A percentile compares a stretch with the other conserved stretches of the same genome.
phyloP scores from a whole-genome alignment of 2,797 vertebrate species.

The Sebastes trivittatus region DNA sequence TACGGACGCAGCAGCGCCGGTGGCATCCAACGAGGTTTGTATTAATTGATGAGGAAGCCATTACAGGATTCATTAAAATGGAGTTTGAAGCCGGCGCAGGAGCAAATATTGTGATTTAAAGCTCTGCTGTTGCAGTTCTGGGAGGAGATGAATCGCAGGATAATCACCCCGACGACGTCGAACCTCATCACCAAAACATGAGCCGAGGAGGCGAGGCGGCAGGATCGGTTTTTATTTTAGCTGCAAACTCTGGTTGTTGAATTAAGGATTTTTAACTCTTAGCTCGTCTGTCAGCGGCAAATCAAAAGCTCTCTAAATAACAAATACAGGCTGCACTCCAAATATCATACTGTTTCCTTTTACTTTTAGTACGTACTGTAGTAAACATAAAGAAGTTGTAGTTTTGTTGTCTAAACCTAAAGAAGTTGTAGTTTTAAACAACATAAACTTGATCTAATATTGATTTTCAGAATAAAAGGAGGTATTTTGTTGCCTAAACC shows the following conservation, averaged over 20 bases:
- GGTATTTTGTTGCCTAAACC: too few relatives aligned
- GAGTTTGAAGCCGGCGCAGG: conserved; percentile 13
- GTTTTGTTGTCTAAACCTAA: accelerated
- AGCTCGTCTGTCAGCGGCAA: not conserved
- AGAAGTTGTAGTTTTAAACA: too few relatives aligned
- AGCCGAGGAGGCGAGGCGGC: not conserved
- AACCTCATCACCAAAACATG: not conserved
- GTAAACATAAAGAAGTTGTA: too few relatives aligned
- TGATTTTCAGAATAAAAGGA: too few relatives aligned
- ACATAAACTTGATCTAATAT: too few relatives aligned
- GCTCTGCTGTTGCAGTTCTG: not conserved
- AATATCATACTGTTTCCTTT: too few relatives aligned
- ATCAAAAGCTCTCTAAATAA: not conserved
- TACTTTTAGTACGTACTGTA: too few relatives aligned
- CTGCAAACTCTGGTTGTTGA: too few relatives aligned
- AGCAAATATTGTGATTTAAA: conserved; percentile 50
- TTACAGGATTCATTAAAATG: conserved; percentile 34
- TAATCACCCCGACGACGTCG: conserved; percentile 10
- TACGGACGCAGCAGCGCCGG: not conserved
- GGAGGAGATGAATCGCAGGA: conserved; percentile 16
- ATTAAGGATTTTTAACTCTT: too few relatives aligned
- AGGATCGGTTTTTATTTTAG: not conserved
- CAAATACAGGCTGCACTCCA: too few relatives aligned
- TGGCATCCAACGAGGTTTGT: not conserved
- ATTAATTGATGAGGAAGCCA: conserved; percentile 51